Conservation (phyloP, 2,113 vertebrate genomes). For the Festucalex cinctus region DNA sequence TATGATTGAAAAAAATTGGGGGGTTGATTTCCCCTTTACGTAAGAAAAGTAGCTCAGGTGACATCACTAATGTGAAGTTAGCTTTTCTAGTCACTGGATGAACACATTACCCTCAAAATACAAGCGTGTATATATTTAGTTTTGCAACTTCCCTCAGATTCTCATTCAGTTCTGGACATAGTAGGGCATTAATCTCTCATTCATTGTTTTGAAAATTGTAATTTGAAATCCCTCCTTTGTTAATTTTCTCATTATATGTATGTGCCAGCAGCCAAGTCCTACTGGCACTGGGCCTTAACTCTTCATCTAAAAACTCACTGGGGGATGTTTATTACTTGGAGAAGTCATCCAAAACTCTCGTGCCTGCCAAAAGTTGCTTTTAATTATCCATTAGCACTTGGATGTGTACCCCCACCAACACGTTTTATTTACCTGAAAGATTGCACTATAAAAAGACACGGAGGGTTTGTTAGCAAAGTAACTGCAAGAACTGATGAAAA, state of each 20-base stretch:
- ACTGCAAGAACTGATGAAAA: background rate
- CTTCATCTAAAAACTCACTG: constrained; percentile 39
- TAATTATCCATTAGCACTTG: constrained; percentile 43
- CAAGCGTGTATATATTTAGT: too few species aligned
- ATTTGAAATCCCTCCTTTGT: too few species aligned
- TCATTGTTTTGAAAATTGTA: too few species aligned
- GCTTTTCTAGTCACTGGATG: too few species aligned
- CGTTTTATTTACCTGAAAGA: constrained; percentile 21
- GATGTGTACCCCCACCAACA: constrained; percentile 23
- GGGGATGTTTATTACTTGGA: constrained; percentile 33
- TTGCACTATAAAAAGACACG: background rate
- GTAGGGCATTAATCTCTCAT: too few species aligned
- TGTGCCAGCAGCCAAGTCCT: constrained; percentile 29
- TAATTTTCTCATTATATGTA: background rate
- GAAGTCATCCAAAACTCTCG: constrained; percentile 40
- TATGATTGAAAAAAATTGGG: too few species aligned
- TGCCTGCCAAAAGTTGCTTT: constrained; percentile 38
- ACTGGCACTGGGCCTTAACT: constrained; percentile 34
- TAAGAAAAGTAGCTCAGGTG: too few species aligned
- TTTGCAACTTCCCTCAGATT: too few species aligned
- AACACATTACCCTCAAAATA: too few species aligned
- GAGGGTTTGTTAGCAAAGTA: background rate
- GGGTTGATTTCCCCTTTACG: too few species aligned
- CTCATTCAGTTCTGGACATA: too few species aligned
- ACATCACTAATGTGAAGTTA: too few species aligned